Conservation (phyloP, 2,888 invertebrate genomes). For the Pecten maximus region DNA sequence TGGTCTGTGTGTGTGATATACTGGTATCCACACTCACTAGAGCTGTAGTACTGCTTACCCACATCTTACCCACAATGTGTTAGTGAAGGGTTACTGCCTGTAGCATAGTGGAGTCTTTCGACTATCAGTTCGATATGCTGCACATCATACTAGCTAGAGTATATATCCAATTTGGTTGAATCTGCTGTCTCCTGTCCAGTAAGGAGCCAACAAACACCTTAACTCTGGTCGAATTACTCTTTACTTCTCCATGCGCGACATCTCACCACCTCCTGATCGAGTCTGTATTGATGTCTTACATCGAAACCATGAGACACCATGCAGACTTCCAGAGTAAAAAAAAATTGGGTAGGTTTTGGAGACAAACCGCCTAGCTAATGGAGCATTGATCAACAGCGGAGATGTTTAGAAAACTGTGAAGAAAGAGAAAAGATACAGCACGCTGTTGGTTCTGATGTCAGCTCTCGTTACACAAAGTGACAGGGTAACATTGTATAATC, state of each 20-base stretch:
- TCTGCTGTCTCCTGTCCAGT: not conserved
- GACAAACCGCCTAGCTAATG: constrained; percentile 8
- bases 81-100: not conserved
- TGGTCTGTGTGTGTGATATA: not conserved
- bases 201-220: not conserved
- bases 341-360: not conserved
- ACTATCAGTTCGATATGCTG: not conserved
- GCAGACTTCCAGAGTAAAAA: not conserved
- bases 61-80: too few relatives aligned
- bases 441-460: not conserved
- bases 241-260: not conserved
- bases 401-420: constrained; percentile 3
- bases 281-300: not conserved
- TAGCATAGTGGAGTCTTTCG: not conserved
- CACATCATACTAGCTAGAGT: not conserved
- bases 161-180: not conserved
- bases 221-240: not conserved
- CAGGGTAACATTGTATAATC: not conserved
- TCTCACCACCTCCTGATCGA: not conserved
- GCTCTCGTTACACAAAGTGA: not conserved
- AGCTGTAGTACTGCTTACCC: not conserved
- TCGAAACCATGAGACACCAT: not conserved
- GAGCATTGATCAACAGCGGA: constrained; percentile 15
- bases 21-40: not conserved
- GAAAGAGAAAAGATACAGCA: not conserved